These are phyloP conservation scores for Cichladusa arquata DNA, from an alignment of 2,113 vertebrate genomes.

Conservation along the genomic window DNA sequence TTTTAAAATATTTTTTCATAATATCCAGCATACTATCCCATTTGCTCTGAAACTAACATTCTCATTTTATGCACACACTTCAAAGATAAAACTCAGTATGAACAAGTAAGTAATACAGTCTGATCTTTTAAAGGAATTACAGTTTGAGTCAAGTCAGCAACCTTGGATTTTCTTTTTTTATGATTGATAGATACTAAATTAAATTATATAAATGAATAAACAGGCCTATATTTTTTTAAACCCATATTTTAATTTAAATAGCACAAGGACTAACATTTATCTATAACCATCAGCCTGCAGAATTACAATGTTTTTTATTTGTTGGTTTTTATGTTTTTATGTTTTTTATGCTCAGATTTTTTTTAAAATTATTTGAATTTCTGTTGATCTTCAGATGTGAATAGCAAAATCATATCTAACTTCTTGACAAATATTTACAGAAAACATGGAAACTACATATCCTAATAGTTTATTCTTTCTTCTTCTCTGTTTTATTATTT, in stretches of 20 bases:
- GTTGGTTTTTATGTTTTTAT: neutral
- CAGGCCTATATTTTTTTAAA: neutral
- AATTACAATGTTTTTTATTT: neutral
- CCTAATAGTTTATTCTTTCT: neutral
- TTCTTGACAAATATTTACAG: neutral
- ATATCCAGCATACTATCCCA: neutral
- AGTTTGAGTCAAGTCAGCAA: neutral
- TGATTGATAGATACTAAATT: neutral
- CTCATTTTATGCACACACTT: neutral
- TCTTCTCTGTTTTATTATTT: neutral
- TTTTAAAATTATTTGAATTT: neutral
- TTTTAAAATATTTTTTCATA: neutral
- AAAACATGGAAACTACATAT: neutral
- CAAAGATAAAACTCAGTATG: neutral
- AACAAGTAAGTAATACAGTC: neutral
- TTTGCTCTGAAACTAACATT: neutral
- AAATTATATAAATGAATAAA: neutral
- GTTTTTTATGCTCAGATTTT: neutral
- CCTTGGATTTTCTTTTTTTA: neutral
- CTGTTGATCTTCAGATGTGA: neutral
- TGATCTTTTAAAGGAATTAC: neutral
- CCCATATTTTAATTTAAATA: neutral
- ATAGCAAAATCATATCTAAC: neutral
- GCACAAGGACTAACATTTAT: neutral
- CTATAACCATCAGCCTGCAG: neutral